phyloP scores from a whole-genome alignment of 2,888 invertebrate genomes.

The Chrysolina oricalcia region DNA sequence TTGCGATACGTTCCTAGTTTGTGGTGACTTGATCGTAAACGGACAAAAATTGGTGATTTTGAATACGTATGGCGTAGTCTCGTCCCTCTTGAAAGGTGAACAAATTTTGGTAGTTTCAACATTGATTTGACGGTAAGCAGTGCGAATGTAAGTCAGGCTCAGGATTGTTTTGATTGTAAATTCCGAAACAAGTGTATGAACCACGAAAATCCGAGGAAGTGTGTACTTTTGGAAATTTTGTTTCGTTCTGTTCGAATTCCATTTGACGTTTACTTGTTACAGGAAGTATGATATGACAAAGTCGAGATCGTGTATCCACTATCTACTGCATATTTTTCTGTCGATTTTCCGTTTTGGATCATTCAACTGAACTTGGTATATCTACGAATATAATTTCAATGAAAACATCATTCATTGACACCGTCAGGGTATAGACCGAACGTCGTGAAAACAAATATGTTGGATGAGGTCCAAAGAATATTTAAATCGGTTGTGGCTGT shows the following conservation, averaged over 20 bases:
- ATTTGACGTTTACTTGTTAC: background rate
- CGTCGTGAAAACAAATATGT: no score
- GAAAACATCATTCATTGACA: no score
- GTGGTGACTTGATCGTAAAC: constrained; percentile 32
- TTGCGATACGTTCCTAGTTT: constrained; percentile 16
- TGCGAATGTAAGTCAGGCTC: background rate
- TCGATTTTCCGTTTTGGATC: background rate
- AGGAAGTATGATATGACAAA: constrained; percentile 5
- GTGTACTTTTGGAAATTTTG: constrained; percentile 8
- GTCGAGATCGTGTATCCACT: background rate
- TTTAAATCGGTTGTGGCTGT: no score
- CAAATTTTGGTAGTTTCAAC: constrained; percentile 34
- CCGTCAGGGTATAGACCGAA: no score
- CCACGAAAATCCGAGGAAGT: background rate
- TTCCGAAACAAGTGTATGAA: background rate
- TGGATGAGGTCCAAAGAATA: no score
- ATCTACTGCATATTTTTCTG: background rate
- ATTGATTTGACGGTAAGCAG: constrained; percentile 30
- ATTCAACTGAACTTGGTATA: background rate
- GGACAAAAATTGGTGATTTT: constrained; percentile 26
- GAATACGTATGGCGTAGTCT: constrained; percentile 54
- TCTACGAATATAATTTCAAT: no score
- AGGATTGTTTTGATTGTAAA: background rate
- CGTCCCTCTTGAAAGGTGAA: constrained; percentile 40
- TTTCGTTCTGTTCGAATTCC: background rate